phyloP scores from a whole-genome alignment of 2,113 vertebrate genomes.

The Phrynosoma platyrhinos region DNA sequence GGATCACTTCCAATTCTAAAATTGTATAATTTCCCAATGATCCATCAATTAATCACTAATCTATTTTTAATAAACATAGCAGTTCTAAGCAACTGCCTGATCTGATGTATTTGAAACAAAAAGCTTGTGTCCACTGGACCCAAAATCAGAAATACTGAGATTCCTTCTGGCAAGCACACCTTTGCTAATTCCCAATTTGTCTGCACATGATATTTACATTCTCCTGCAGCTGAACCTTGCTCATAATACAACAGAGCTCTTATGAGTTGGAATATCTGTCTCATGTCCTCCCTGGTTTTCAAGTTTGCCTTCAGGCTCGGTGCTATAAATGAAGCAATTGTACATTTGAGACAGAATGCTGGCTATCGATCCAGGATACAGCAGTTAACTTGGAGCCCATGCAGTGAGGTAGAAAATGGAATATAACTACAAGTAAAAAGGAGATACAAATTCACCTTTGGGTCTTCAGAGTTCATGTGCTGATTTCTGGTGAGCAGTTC shows the following conservation, averaged over 20 bases:
- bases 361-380: background rate
- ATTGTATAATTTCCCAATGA: background rate
- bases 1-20: too few relatives aligned
- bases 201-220: background rate
- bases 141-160: background rate
- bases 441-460: rapidly evolving
- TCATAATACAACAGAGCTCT: background rate
- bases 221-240: background rate
- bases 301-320: constrained; percentile 19
- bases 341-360: background rate
- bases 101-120: background rate
- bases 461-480: background rate
- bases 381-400: constrained; percentile 20
- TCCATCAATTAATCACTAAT: background rate
- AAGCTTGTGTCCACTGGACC: background rate
- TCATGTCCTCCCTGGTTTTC: rapidly evolving
- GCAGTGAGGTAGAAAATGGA: constrained; percentile 2
- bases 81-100: background rate
- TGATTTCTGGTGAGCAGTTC: too few relatives aligned
- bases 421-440: background rate
- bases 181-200: background rate
- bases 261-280: background rate
- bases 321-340: constrained; percentile 23
- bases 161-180: background rate
- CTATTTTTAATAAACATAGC: background rate